Base-by-base conservation (phyloP, 2,888 invertebrate genomes). In the Anthrax anthrax region DNA sequence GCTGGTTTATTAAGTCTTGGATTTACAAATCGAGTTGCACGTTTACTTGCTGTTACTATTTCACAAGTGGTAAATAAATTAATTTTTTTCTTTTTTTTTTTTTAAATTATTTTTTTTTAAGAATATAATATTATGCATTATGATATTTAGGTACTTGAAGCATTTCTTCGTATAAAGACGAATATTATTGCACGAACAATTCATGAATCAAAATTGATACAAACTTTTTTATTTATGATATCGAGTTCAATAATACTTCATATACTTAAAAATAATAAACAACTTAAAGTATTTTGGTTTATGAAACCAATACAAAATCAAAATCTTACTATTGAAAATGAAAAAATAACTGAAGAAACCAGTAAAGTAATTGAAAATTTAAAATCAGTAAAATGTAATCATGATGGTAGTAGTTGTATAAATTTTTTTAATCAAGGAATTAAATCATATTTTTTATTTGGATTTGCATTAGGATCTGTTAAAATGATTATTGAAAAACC, bases 151-250 rank as follows among this genome's bases (percentile, higher is more conserved):
- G 14, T 44, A 3, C 4, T 44, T 27, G 44, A 39, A 23, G 39
- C 39, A 13, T 6, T 56, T 17, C 36, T 63, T 8, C 19, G 58
- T 9, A 54, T 50, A 44, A 55, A 54, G 4, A 48, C 43, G 23
- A 57, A 56, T 47, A 17, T 44, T 4, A 1, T 59, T 9, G 55
- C 56, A 29, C 52, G 46, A 23, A 17, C 48, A 4, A 42, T 62
- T 9, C 48, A 44, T 5, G 42, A 51, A 4, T 61, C 61, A 0
- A 46, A 45, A 39, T 2, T 42, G 0, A 12, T 58, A 4, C 58
- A 59, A 47, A 58, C 59, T 8, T 41, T 56, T 12, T 4, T 62
- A 14, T 64, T 64, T 44, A 64, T 64, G 64, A 41, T 43, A 18
- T 57, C 56, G 47, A 64, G 63, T 40, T 48, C 56, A 0, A 34